Evolutionary conservation across 2,113 vertebrate species (phyloP).

Genomic region (Emydura subglobosa): DNA sequence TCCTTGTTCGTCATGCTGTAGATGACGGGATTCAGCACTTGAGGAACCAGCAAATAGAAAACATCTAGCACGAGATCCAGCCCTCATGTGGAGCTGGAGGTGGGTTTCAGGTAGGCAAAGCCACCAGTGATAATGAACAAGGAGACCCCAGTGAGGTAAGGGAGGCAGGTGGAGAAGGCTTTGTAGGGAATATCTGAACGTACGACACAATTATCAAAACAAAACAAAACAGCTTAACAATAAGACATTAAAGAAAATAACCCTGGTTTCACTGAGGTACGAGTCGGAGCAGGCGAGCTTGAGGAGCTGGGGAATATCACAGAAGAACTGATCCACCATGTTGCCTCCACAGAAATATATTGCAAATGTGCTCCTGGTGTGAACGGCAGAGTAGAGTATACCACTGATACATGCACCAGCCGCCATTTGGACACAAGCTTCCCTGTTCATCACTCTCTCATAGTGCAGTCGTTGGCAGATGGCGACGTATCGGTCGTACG

Average conservation of each 20-base stretch:
- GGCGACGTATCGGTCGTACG: no score
- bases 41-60: conserved; percentile 44
- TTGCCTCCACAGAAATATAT: no score
- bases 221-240: background rate
- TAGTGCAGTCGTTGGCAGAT: no score
- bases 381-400: no score
- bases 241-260: background rate
- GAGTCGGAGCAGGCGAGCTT: background rate
- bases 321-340: no score
- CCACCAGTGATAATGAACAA: no score
- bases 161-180: no score
- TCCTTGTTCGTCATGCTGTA: conserved; percentile 60
- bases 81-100: no score
- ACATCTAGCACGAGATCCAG: conserved; percentile 2
- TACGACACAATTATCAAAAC: background rate
- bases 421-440: no score
- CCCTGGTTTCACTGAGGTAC: background rate
- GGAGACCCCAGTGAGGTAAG: no score
- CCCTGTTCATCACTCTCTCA: background rate
- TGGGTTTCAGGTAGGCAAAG: no score
- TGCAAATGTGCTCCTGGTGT: no score
- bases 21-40: conserved; percentile 55
- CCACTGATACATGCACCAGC: background rate
- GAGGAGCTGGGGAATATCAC: background rate
- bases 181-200: background rate